A percentile compares a stretch with the other conserved stretches of the same genome.
Evolutionary conservation across 2,113 vertebrate genomes (phyloP).

Genomic region (Tympanuchus pallidicinctus): DNA sequence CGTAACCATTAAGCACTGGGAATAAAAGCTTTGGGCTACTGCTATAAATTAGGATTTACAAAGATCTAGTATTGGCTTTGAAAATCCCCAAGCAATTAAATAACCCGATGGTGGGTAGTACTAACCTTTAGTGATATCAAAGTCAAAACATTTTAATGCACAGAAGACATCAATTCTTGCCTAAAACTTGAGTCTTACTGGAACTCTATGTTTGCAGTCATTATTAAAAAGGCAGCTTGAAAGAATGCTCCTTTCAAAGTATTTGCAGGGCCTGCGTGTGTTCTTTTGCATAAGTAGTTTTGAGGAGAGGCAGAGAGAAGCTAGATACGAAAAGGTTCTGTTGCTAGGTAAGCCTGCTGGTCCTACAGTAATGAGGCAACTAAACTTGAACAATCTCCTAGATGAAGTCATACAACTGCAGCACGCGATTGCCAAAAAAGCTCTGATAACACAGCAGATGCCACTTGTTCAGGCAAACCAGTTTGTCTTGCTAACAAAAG

Average conservation of each 20-base stretch:
- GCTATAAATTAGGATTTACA: neutral
- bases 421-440: neutral
- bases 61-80: neutral
- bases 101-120: neutral
- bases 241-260: neutral
- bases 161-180: neutral
- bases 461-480: neutral
- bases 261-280: neutral
- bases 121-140: neutral
- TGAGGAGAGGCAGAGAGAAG: neutral
- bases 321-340: neutral
- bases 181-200: neutral
- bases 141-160: neutral
- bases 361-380: neutral
- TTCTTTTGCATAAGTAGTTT: neutral
- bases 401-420: neutral
- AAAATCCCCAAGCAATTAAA: neutral
- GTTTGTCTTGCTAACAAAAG: neutral
- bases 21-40: neutral
- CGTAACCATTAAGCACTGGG: neutral
- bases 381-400: neutral
- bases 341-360: neutral
- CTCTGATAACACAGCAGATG: neutral
- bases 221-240: neutral
- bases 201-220: neutral